These are phyloP conservation scores for Tuberolachnus salignus DNA, from an alignment of 2,888 invertebrate genomes.

Conservation along the genomic window DNA sequence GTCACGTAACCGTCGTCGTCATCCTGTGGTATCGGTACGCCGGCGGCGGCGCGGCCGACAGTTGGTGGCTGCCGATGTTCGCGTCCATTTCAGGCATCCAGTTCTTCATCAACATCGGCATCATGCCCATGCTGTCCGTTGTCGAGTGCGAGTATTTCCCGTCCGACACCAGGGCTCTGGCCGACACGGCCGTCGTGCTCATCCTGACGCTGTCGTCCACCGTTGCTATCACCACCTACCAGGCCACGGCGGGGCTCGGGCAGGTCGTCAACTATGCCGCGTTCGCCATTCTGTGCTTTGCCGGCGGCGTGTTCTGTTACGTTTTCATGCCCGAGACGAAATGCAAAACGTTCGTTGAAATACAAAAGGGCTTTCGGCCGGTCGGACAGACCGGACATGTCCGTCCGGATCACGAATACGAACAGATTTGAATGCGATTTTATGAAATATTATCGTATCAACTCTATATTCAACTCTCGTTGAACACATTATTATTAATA, in stretches of 20 bases:
- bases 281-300: conserved; percentile 1
- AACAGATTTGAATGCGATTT: neutral
- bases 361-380: conserved; percentile 64
- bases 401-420: neutral
- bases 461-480: neutral
- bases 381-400: neutral
- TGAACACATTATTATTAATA: no score
- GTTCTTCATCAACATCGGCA: conserved; percentile 55
- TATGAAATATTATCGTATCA: no score
- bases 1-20: neutral
- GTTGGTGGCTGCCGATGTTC: conserved; percentile 2
- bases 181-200: conserved; percentile 58
- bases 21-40: conserved; percentile 22
- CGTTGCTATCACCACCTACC: conserved; percentile 57
- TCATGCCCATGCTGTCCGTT: conserved; percentile 58
- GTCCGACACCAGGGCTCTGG: conserved; percentile 58
- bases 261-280: conserved; percentile 57
- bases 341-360: conserved; percentile 73
- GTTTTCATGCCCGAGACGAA: conserved; percentile 74
- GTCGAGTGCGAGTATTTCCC: conserved; percentile 59
- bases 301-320: conserved; percentile 65
- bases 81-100: conserved; percentile 12
- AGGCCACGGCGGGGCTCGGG: conserved; percentile 47
- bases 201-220: conserved; percentile 57
- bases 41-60: conserved; percentile 48